phyloP scores from a whole-genome alignment of 2,797 vertebrate genomes.

The Hydrophis major region DNA sequence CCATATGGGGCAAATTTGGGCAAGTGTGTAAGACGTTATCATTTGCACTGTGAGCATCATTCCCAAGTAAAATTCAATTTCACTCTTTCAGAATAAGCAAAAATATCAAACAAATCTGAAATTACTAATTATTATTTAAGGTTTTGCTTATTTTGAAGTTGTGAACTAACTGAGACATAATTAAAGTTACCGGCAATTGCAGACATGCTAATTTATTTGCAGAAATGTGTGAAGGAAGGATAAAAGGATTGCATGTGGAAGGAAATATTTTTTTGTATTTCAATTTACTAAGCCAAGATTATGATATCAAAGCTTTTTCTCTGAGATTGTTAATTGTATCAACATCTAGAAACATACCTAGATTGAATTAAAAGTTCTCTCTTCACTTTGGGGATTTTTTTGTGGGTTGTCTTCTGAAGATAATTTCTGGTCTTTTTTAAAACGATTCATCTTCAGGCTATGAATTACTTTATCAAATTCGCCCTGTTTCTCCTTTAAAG shows the following conservation, averaged over 20 bases:
- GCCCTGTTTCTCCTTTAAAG: conserved; percentile 84
- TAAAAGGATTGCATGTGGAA: neutral
- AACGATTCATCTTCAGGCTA: conserved; percentile 84
- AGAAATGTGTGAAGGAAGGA: neutral
- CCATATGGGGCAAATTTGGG: neutral
- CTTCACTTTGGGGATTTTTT: conserved; percentile 69
- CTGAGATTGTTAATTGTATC: conserved; percentile 18
- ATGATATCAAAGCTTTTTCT: neutral
- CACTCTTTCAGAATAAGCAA: neutral
- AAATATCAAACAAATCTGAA: neutral
- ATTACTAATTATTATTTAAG: neutral
- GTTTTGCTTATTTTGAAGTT: neutral
- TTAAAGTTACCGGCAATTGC: neutral
- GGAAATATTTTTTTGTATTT: neutral
- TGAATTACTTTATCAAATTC: conserved; percentile 91
- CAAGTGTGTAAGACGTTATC: no score
- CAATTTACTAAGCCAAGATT: neutral
- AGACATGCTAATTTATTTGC: neutral
- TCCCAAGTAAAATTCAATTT: neutral
- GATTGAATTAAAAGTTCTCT: conserved; percentile 57
- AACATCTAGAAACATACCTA: conserved; percentile 68
- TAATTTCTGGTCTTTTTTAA: conserved; percentile 75
- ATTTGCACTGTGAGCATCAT: neutral
- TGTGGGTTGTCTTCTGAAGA: conserved; percentile 67
- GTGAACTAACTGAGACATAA: neutral